Evolutionary conservation across 2,113 vertebrate genomes (phyloP).

Genomic region (Dicaeum eximium): DNA sequence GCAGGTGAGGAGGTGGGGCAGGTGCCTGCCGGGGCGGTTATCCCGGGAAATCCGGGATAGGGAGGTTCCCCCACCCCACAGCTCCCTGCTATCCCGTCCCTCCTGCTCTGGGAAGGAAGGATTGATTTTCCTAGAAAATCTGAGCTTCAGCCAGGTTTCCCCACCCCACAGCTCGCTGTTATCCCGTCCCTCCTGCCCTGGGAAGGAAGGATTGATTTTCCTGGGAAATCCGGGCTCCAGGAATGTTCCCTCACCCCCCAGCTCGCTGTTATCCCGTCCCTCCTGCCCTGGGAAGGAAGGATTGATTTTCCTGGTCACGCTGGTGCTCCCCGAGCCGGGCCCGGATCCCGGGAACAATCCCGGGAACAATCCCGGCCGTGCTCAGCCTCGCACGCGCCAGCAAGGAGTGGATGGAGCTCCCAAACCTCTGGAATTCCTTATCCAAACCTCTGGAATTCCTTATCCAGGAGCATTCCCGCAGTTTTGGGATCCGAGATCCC

Average conservation of each 20-base stretch:
- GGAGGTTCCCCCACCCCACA: not conserved
- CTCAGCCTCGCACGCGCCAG: not conserved
- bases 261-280: not conserved
- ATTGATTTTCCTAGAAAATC: not conserved
- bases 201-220: not conserved
- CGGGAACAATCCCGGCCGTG: not conserved
- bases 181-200: not conserved
- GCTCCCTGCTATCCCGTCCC: not conserved
- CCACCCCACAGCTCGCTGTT: not conserved
- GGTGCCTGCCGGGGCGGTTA: not conserved
- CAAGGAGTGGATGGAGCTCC: not conserved
- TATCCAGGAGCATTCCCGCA: not conserved
- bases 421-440: not conserved
- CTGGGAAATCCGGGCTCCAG: not conserved
- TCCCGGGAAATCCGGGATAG: not conserved
- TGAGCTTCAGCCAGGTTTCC: not conserved
- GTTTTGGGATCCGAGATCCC: not conserved
- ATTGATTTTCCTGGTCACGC: not conserved
- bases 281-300: not conserved
- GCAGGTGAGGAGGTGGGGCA: not conserved
- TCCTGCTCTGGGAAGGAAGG: no score
- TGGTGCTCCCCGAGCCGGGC: not conserved
- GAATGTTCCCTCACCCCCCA: accelerated
- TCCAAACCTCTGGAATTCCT: not conserved
- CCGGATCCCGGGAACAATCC: not conserved